A percentile compares a stretch with the other conserved stretches of the same genome.
phyloP scores from a whole-genome alignment of 2,113 vertebrate genomes.

The Ploceus nigricollis region DNA sequence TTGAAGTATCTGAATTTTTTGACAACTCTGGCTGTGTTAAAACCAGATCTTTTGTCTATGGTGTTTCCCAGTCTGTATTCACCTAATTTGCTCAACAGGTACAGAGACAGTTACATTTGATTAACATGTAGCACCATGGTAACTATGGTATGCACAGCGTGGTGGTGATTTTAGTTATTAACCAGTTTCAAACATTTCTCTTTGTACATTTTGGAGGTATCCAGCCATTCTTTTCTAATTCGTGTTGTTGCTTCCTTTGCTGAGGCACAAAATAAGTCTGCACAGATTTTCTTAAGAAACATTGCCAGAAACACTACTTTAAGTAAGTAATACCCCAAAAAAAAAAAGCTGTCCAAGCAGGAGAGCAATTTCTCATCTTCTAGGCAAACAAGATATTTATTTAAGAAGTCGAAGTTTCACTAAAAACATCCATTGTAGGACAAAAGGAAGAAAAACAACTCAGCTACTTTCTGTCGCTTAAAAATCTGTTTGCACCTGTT shows the following conservation, averaged over 20 bases:
- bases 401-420: neutral
- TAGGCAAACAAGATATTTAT: neutral
- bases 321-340: neutral
- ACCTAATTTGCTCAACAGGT: neutral
- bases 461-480: neutral
- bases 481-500: neutral
- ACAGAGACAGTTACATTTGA: neutral
- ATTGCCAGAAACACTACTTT: neutral
- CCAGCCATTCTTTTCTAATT: neutral
- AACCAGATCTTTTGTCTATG: neutral
- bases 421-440: neutral
- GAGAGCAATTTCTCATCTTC: neutral
- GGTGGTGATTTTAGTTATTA: neutral
- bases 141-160: neutral
- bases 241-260: rapidly evolving
- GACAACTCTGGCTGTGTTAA: neutral
- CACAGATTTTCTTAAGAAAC: neutral
- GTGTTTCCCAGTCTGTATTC: neutral
- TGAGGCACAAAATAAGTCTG: neutral
- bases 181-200: neutral
- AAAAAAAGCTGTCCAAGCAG: neutral
- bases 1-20: neutral
- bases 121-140: neutral
- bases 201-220: neutral
- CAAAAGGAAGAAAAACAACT: neutral